Conservation (phyloP, 1,140 invertebrate genomes). For the Ectropis grisescens region DNA sequence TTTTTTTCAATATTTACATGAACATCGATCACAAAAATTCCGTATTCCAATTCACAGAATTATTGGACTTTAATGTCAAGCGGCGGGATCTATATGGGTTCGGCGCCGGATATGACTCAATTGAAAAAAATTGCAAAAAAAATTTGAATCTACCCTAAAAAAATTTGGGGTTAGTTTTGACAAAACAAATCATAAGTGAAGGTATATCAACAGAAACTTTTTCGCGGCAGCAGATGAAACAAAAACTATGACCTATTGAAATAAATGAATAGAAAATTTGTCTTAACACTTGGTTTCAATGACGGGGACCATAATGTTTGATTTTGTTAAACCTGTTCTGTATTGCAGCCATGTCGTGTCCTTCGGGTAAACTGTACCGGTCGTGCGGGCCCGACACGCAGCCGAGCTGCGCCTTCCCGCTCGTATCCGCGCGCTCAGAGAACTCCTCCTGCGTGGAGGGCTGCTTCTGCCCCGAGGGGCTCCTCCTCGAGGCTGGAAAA, state of each 20-base stretch:
- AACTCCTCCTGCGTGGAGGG: slow-evolving; percentile 80
- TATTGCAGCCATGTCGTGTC: slow-evolving; percentile 77
- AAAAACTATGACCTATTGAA: too few relatives aligned
- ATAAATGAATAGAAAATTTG: neutral
- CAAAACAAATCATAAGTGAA: neutral
- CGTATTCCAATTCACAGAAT: too few relatives aligned
- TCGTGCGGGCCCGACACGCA: slow-evolving; percentile 76
- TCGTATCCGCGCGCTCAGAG: slow-evolving; percentile 13
- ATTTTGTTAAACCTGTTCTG: slow-evolving; percentile 1
- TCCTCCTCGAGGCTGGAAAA: slow-evolving; percentile 77
- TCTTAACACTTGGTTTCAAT: neutral
- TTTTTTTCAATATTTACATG: too few relatives aligned
- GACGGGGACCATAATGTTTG: neutral
- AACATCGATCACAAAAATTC: too few relatives aligned
- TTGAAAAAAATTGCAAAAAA: too few relatives aligned
- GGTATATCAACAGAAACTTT: neutral
- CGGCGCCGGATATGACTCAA: too few relatives aligned
- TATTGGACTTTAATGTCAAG: too few relatives aligned
- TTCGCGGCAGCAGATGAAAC: too few relatives aligned
- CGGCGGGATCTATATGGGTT: too few relatives aligned
- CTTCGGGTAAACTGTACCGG: slow-evolving; percentile 77
- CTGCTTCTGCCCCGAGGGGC: slow-evolving; percentile 86
- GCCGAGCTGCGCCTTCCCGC: slow-evolving; percentile 51
- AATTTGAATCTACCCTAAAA: too few relatives aligned
- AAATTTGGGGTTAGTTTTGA: neutral